phyloP scores from a whole-genome alignment of 2,888 invertebrate species.

The Drosophila kanekoi region DNA sequence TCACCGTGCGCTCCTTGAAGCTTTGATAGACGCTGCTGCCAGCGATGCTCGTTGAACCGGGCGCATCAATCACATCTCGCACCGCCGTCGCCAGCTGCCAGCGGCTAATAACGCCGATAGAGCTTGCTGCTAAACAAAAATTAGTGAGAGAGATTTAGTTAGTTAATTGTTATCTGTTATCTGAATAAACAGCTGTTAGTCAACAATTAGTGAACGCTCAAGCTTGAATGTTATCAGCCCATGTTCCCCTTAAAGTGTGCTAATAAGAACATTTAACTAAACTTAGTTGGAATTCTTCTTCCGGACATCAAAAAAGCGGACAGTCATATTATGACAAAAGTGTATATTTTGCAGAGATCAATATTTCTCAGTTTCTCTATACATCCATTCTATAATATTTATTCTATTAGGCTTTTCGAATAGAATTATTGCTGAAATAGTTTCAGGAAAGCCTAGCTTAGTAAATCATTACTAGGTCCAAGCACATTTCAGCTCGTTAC shows the following conservation, averaged over 20 bases:
- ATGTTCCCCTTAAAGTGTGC: background rate
- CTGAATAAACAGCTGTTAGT: slow-evolving; percentile 4
- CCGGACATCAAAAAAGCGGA: too few species aligned
- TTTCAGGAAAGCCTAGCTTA: too few species aligned
- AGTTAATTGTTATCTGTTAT: slow-evolving; percentile 11
- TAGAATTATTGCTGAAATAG: too few species aligned
- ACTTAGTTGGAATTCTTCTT: too few species aligned
- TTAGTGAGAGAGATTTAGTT: slow-evolving; percentile 1
- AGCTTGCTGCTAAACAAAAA: slow-evolving; percentile 28
- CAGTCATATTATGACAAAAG: too few species aligned
- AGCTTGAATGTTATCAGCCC: background rate
- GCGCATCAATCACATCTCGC: slow-evolving; percentile 48
- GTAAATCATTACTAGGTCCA: too few species aligned
- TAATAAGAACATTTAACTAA: background rate
- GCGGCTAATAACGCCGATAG: slow-evolving; percentile 26
- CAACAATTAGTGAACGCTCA: slow-evolving; percentile 1
- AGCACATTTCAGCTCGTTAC: too few species aligned
- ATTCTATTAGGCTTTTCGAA: background rate
- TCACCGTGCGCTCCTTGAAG: slow-evolving; percentile 82
- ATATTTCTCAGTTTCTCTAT: too few species aligned
- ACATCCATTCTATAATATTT: background rate
- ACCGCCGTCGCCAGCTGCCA: slow-evolving; percentile 36
- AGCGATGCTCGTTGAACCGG: slow-evolving; percentile 20
- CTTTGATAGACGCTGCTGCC: slow-evolving; percentile 54
- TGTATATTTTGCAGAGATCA: too few species aligned